These are phyloP conservation scores for Aphodius granarius DNA, from an alignment of 2,888 invertebrate species.

Conservation along the genomic window DNA sequence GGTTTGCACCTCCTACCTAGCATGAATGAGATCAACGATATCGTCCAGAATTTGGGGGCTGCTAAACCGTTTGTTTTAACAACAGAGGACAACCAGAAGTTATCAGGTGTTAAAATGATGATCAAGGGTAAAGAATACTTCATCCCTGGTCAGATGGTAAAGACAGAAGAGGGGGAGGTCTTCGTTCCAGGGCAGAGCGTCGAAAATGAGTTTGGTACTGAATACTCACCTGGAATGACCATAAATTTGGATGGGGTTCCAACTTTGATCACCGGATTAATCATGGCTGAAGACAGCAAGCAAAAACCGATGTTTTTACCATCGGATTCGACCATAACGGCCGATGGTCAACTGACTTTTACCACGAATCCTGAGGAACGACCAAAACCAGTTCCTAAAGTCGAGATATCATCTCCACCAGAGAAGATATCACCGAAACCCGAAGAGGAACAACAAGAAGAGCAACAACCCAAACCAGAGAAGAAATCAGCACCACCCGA, in stretches of 20 bases:
- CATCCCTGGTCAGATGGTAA: constrained; percentile 71
- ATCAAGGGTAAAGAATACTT: constrained; percentile 71
- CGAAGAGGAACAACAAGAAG: constrained; percentile 31
- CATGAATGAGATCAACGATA: constrained; percentile 64
- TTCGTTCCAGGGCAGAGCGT: constrained; percentile 79
- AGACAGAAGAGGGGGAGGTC: constrained; percentile 68
- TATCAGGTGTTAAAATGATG: constrained; percentile 53
- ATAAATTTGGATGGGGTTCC: constrained; percentile 70
- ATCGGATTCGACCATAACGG: constrained; percentile 67
- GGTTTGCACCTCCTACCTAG: constrained; percentile 63
- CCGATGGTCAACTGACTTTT: constrained; percentile 51
- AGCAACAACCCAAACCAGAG: constrained; percentile 15
- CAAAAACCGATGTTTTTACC: constrained; percentile 69
- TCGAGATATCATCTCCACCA: constrained; percentile 5
- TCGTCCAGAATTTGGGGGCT: constrained; percentile 64
- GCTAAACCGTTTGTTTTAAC: constrained; percentile 59
- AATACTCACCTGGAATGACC: constrained; percentile 75
- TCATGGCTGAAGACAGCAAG: constrained; percentile 62
- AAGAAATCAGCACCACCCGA: constrained; percentile 25
- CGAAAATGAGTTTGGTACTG: constrained; percentile 66
- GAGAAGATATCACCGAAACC: constrained; percentile 21
- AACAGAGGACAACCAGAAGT: constrained; percentile 50
- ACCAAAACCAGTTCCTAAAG: constrained; percentile 42
- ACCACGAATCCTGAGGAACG: constrained; percentile 49
- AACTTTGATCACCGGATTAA: constrained; percentile 72